Evolutionary conservation across 1,140 invertebrate genomes (phyloP), one percentile per base, ranked within the genome.

Genomic region (Atta cephalotes): DNA sequence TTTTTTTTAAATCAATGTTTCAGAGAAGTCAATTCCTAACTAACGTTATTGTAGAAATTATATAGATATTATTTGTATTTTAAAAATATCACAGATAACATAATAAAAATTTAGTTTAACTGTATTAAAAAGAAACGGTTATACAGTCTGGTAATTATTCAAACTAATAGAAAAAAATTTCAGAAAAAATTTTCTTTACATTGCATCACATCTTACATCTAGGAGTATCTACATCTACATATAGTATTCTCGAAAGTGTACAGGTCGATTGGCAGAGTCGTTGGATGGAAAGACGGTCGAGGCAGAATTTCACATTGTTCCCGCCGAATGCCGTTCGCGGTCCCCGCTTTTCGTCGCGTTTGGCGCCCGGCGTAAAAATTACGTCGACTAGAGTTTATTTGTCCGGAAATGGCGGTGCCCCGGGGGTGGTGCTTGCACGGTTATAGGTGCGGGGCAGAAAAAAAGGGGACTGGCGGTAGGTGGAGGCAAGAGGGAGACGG

Each of bases 301-400:
- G 53, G 16, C 18, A 85, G 62, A 91, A 92, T 91, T 92, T 87
- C 88, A 80, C 89, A 82, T 80, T 80, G 88, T 92, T 91, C 87
- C 60, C 84, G 74, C 62, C 84, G 90, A 77, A 78, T 71, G 65
- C 31, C 62, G 85, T 78, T 87, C 86, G 87, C 80, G 91, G 91
- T 93, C 90, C 92, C 93, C 94, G 93, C 91, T 95, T 94, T 94
- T 95, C 94, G 93, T 94, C 93, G 94, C 92, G 90, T 93, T 93
- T 91, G 93, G 89, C 85, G 92, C 90, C 90, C 93, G 93, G 94
- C 93, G 94, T 94, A 95, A 95, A 95, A 95, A 95, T 95, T 95
- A 95, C 94, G 94, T 95, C 92, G 94, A 95, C 95, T 95, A 95
- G 94, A 95, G 94, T 95, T 95, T 95, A 95, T 95, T 95, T 95